Evolutionary conservation across 92 coral and sea anemone species (phyloP).

Genomic region (Parazoanthus atlanticus): DNA sequence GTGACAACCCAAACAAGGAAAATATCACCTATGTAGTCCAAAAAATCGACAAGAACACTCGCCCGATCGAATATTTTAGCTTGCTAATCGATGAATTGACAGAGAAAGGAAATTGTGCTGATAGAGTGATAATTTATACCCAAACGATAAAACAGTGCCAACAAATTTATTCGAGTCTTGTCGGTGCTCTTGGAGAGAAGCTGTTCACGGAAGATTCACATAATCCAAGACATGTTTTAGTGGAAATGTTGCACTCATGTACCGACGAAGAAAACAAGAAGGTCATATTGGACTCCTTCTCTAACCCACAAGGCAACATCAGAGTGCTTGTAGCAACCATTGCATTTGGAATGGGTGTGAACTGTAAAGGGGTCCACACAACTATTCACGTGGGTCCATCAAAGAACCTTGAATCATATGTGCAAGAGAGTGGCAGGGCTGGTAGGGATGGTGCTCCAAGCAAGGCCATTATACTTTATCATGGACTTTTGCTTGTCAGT

Average conservation of each 20-base stretch:
- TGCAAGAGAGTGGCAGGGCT: slow-evolving; percentile 14
- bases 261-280: slow-evolving; percentile 7
- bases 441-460: not conserved
- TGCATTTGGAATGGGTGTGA: slow-evolving; percentile 4
- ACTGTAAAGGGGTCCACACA: slow-evolving; percentile 1
- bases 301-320: not conserved
- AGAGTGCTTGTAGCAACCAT: slow-evolving; percentile 10
- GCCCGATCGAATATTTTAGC: not conserved
- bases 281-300: not conserved
- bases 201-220: not conserved
- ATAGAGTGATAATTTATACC: not conserved
- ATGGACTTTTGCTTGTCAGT: not conserved
- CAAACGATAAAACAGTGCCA: slow-evolving; percentile 10
- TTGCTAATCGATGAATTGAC: not conserved
- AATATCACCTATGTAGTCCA: not conserved
- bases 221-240: not conserved
- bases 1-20: not conserved
- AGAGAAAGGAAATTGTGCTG: not conserved
- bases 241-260: slow-evolving; percentile 1
- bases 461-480: slow-evolving; percentile 2
- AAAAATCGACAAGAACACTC: not conserved
- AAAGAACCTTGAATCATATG: slow-evolving; percentile 3
- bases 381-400: not conserved
- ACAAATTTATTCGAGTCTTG: not conserved
- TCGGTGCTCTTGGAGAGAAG: not conserved